Conservation (phyloP, 2,113 vertebrate species). For the Callithrix jacchus region DNA sequence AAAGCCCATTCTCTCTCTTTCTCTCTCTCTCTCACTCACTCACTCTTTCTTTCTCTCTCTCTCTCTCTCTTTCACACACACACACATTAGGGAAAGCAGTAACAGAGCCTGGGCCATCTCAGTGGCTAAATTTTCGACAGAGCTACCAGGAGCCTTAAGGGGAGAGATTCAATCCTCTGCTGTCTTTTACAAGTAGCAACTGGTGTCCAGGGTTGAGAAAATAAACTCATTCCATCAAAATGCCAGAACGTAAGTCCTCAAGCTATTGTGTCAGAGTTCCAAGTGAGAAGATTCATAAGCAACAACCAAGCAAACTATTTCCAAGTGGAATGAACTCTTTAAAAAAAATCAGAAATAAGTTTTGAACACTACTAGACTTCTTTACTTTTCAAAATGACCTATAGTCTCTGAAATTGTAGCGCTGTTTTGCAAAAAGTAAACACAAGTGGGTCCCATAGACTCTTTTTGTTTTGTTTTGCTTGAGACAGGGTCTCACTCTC, state of each 20-base stretch:
- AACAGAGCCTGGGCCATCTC: neutral
- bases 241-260: slow-evolving; percentile 7
- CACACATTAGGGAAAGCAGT: neutral
- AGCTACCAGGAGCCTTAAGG: neutral
- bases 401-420: neutral
- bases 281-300: slow-evolving; percentile 33
- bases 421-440: neutral
- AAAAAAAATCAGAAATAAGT: neutral
- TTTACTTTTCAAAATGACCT: neutral
- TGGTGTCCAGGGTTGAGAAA: slow-evolving; percentile 46
- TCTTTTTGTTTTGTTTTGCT: neutral
- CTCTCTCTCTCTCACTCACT: neutral
- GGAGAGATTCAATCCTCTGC: neutral
- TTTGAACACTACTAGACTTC: neutral
- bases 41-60: neutral
- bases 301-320: slow-evolving; percentile 47
- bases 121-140: slow-evolving; percentile 4
- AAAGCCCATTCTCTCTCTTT: neutral
- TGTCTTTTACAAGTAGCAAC: slow-evolving; percentile 38
- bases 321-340: neutral
- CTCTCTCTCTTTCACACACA: neutral
- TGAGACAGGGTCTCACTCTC: too few species aligned
- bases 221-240: slow-evolving; percentile 69
- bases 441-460: neutral
- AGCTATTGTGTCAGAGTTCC: slow-evolving; percentile 33